phyloP scores from a whole-genome alignment of 2,113 vertebrate species.

The Microtus oregoni region DNA sequence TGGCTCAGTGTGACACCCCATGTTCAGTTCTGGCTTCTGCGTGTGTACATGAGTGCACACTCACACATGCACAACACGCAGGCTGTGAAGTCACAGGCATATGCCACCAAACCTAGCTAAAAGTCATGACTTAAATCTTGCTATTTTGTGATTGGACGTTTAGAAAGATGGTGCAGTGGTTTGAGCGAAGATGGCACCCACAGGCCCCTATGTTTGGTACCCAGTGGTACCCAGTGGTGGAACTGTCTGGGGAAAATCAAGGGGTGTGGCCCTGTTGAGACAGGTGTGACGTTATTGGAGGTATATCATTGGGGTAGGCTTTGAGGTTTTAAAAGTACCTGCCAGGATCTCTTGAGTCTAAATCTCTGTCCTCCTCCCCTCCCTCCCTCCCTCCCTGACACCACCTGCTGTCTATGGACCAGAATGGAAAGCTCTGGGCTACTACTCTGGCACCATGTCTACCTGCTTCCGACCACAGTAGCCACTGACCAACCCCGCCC shows the following conservation, averaged over 20 bases:
- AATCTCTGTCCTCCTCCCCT: background rate
- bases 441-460: background rate
- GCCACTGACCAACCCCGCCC: background rate
- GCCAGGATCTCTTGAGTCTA: background rate
- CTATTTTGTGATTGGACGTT: background rate
- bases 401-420: background rate
- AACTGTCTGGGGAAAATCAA: no score
- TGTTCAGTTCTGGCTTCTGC: background rate
- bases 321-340: background rate
- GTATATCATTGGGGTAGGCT: background rate
- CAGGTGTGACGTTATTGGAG: background rate
- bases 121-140: constrained; percentile 19
- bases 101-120: background rate
- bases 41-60: background rate
- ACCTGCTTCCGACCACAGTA: background rate
- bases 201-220: background rate
- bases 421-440: background rate
- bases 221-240: background rate
- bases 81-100: background rate
- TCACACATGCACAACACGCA: background rate
- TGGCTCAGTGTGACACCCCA: background rate
- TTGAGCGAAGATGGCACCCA: background rate
- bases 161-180: background rate
- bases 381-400: no score
- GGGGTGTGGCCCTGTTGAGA: background rate